A percentile compares a stretch with the other conserved stretches of the same genome.
These are phyloP conservation scores for Rhadinocentrus ornatus DNA, from an alignment of 2,797 vertebrate genomes.

Conservation along the genomic window DNA sequence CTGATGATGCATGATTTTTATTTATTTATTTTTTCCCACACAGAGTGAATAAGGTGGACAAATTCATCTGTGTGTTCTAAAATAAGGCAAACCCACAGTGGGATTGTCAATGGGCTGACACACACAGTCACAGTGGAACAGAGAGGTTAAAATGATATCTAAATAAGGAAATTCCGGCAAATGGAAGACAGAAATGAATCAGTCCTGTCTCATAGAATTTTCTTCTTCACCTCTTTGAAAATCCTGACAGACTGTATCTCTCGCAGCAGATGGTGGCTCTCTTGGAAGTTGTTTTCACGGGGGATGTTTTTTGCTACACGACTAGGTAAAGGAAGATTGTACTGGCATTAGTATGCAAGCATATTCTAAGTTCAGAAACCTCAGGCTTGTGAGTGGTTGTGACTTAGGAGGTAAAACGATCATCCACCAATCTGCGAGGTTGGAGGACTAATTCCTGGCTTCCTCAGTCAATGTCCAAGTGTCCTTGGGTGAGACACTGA, in stretches of 20 bases:
- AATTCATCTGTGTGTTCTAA: conserved; percentile 58
- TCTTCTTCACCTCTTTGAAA: conserved; percentile 61
- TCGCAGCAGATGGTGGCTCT: conserved; percentile 59
- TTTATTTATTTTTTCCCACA: conserved; percentile 35
- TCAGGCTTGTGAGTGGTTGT: neutral
- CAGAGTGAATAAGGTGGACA: conserved; percentile 49
- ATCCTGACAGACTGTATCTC: conserved; percentile 61
- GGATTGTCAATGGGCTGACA: conserved; percentile 61
- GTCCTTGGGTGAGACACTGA: neutral
- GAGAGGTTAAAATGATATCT: conserved; percentile 69
- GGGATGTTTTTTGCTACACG: conserved; percentile 43
- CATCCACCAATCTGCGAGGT: neutral
- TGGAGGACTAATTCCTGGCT: neutral
- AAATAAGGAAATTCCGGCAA: conserved; percentile 64
- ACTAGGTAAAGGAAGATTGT: conserved; percentile 41
- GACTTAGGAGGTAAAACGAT: neutral
- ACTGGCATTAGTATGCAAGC: conserved; percentile 53
- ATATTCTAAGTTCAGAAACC: conserved; percentile 37
- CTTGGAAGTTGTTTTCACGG: conserved; percentile 51
- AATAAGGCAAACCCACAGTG: conserved; percentile 56
- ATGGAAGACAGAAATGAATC: conserved; percentile 58
- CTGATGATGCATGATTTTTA: conserved; percentile 53
- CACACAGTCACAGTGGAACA: conserved; percentile 31
- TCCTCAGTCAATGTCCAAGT: neutral
- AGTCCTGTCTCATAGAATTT: conserved; percentile 61